Conservation (phyloP, 23 tunicate genomes). For the Trididemnum clinides region DNA sequence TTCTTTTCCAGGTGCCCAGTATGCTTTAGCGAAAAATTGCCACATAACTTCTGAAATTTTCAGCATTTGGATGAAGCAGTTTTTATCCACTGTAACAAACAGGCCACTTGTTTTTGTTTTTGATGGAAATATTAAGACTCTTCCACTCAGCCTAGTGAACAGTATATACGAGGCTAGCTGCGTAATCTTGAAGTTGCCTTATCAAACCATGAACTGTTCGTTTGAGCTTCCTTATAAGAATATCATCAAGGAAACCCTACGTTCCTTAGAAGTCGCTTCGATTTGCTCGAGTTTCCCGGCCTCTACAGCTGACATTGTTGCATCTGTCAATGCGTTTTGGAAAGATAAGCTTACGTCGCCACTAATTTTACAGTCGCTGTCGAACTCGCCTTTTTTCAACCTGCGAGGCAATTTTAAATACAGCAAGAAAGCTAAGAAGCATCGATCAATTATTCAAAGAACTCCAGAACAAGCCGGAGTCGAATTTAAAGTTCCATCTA, state of each 20-base stretch:
- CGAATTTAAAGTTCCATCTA: not conserved
- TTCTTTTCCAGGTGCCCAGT: slow-evolving; percentile 30
- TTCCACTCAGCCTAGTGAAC: slow-evolving; percentile 28
- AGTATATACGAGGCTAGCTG: not conserved
- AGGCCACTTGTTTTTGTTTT: slow-evolving; percentile 35
- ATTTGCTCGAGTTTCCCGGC: not conserved
- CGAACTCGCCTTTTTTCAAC: no score
- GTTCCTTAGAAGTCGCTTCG: not conserved
- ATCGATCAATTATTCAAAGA: not conserved
- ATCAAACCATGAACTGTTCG: not conserved
- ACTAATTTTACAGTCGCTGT: no score
- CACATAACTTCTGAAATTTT: not conserved
- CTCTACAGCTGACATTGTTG: not conserved
- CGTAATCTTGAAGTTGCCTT: slow-evolving; percentile 41
- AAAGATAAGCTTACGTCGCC: no score
- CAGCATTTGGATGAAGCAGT: slow-evolving; percentile 19
- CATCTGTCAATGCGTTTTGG: slow-evolving; percentile 34
- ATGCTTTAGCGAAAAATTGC: slow-evolving; percentile 15
- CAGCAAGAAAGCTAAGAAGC: not conserved
- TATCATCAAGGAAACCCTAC: not conserved
- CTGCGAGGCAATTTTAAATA: no score
- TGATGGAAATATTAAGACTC: slow-evolving; percentile 18
- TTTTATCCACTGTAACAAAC: not conserved
- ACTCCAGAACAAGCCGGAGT: not conserved
- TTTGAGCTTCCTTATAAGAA: slow-evolving; percentile 40